phyloP scores from a whole-genome alignment of 2,888 invertebrate genomes.

The Ischnura elegans region DNA sequence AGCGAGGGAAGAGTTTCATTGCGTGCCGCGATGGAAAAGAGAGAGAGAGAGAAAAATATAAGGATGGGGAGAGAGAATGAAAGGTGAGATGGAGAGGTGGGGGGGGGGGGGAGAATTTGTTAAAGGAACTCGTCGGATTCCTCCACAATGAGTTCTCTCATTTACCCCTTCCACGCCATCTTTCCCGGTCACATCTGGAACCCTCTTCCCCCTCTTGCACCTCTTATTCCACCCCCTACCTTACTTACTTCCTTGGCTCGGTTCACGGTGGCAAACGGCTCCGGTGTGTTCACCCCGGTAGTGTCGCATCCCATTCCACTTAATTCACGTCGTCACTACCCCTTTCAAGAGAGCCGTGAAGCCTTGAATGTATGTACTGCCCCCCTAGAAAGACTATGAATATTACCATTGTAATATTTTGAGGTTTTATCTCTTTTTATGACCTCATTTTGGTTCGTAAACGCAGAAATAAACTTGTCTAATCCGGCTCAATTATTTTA shows the following conservation, averaged over 20 bases:
- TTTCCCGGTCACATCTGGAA: not conserved
- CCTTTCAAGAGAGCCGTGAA: no score
- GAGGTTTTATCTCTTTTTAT: no score
- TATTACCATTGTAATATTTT: no score
- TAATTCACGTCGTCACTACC: no score
- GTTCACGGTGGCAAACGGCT: not conserved
- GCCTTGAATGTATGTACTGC: no score
- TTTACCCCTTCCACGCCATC: not conserved
- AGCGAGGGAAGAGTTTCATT: conserved; percentile 22
- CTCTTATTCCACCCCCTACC: not conserved
- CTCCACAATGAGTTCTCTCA: not conserved
- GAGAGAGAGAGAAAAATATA: not conserved
- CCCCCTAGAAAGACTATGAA: no score
- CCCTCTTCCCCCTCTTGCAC: not conserved
- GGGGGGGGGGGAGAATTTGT: not conserved
- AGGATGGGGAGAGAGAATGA: not conserved
- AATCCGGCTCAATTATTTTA: no score
- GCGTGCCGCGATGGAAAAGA: not conserved
- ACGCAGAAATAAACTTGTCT: no score
- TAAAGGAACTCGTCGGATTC: conserved; percentile 22
- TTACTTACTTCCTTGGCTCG: no score
- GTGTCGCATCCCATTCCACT: not conserved
- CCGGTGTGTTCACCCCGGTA: not conserved
- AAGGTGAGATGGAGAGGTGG: not conserved
- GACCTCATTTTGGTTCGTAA: no score